These are phyloP conservation scores for Ophion obscuratus DNA, from an alignment of 2,888 invertebrate species.

Conservation along the genomic window DNA sequence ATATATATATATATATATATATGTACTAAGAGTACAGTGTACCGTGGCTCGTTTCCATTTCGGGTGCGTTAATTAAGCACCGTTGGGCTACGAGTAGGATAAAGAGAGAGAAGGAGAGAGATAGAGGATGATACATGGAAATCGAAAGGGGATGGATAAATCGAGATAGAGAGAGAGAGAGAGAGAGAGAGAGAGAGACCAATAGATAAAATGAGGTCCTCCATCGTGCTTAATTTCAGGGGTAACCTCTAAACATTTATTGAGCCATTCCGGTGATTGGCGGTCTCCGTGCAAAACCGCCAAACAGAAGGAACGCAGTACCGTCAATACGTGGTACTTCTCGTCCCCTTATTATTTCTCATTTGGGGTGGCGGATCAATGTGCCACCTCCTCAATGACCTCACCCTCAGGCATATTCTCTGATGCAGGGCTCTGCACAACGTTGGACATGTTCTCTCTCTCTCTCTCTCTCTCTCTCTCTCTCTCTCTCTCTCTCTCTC, in stretches of 20 bases:
- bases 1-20: background rate
- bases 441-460: too few species aligned
- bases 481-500: too few species aligned
- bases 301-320: background rate
- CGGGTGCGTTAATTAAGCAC: conserved; percentile 63
- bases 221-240: background rate
- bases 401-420: background rate
- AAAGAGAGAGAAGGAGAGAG: conserved; percentile 1
- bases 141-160: background rate
- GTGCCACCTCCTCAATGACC: background rate
- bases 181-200: background rate
- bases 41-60: conserved; percentile 58
- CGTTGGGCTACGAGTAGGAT: conserved; percentile 25
- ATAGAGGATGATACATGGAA: background rate
- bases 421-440: too few species aligned
- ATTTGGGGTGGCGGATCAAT: conserved; percentile 9
- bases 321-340: conserved; percentile 13
- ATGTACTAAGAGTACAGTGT: conserved; percentile 29
- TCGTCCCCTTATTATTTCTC: background rate
- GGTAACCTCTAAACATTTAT: background rate
- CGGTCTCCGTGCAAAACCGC: background rate
- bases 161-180: background rate
- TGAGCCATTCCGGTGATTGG: conserved; percentile 5
- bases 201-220: conserved; percentile 19
- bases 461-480: too few species aligned